Percentiles rank a stretch among this genome's conserved stretches.
Evolutionary conservation across 1,140 invertebrate species (phyloP).

Genomic region (Camponotus vicinus): DNA sequence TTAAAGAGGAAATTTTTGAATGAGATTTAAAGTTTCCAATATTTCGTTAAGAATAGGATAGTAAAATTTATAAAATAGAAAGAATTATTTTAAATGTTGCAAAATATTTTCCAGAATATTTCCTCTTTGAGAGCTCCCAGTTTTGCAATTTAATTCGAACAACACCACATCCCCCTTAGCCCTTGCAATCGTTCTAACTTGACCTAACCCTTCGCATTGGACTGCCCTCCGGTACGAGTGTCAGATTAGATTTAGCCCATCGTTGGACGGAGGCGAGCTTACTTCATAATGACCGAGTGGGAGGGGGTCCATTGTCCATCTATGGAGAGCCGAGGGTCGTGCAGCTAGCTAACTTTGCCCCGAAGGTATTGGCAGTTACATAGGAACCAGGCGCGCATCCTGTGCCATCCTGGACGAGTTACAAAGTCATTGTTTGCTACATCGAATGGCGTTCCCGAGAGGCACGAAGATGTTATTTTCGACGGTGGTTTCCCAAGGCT

Average conservation of each 20-base stretch:
- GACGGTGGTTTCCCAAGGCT: conserved; percentile 35
- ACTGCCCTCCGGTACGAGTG: conserved; percentile 64
- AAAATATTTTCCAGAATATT: background rate
- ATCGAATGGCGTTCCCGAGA: conserved; percentile 60
- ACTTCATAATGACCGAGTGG: conserved; percentile 75
- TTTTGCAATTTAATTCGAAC: conserved; percentile 46
- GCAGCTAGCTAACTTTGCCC: conserved; percentile 72
- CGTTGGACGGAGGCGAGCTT: conserved; percentile 69
- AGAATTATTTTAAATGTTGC: background rate
- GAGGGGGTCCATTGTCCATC: conserved; percentile 68
- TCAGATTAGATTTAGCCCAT: conserved; percentile 78
- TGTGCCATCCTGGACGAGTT: conserved; percentile 68
- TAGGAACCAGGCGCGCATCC: conserved; percentile 49
- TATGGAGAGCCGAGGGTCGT: conserved; percentile 59
- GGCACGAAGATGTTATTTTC: conserved; percentile 70
- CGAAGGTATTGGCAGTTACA: conserved; percentile 70
- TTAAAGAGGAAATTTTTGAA: background rate
- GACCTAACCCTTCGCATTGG: conserved; percentile 66
- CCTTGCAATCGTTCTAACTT: conserved; percentile 59
- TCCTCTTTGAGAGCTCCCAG: background rate
- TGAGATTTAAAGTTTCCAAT: background rate
- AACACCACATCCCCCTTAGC: conserved; percentile 1
- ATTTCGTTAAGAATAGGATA: background rate
- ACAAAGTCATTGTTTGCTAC: conserved; percentile 76
- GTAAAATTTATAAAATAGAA: background rate